Percentiles rank a stretch among this genome's conserved stretches.
Conservation (phyloP, 2,113 vertebrate species). For the Passerina amoena region DNA sequence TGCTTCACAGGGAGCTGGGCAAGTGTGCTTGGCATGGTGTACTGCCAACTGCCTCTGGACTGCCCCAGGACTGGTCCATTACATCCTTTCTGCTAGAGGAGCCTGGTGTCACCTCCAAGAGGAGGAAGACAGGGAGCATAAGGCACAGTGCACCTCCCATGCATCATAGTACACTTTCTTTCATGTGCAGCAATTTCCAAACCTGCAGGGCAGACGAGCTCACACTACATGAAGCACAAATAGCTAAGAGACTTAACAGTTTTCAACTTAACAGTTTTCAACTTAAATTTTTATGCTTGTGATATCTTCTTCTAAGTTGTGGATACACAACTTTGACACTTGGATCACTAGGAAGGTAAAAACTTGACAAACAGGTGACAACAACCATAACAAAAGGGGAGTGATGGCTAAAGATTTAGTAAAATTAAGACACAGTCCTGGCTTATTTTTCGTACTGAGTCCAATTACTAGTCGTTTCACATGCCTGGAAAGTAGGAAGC, state of each 20-base stretch:
- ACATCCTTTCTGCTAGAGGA: not conserved
- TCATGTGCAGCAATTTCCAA: not conserved
- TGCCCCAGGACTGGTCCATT: not conserved
- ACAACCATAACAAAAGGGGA: not conserved
- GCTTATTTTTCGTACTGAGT: not conserved
- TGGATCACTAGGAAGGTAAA: not conserved
- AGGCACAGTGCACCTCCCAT: not conserved
- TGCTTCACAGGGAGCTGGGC: accelerated
- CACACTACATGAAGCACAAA: not conserved
- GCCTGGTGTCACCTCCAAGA: not conserved
- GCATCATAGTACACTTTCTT: accelerated
- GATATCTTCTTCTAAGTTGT: not conserved
- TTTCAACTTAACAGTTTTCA: not conserved
- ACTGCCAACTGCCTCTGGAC: not conserved
- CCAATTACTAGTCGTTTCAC: not conserved
- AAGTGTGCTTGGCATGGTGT: accelerated
- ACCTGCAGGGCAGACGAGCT: not conserved
- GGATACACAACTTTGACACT: not conserved
- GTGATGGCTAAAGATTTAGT: not conserved
- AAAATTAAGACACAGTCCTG: not conserved
- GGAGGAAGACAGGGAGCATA: not conserved
- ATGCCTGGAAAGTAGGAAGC: not conserved
- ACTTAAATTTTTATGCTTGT: not conserved
- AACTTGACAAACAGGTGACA: not conserved
- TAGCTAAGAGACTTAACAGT: not conserved